Evolutionary conservation across 2,888 invertebrate species (phyloP).

Genomic region (Allygus modestus): DNA sequence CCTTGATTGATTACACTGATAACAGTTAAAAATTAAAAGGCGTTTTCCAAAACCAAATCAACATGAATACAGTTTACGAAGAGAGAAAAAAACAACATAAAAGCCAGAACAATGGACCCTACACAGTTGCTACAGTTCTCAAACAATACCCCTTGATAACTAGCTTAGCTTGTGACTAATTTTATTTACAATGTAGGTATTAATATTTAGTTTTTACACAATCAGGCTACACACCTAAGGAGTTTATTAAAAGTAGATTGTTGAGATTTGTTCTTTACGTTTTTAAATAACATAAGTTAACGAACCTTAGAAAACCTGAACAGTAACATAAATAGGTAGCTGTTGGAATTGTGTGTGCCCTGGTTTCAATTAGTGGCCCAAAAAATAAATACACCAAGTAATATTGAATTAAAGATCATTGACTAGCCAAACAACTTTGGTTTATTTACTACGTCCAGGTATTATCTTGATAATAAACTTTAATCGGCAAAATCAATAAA

Average conservation of each 20-base stretch:
- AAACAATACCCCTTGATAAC: conserved; percentile 29
- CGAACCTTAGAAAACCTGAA: too few relatives aligned
- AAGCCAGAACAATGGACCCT: conserved; percentile 11
- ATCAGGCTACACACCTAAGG: not conserved
- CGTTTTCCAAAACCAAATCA: conserved; percentile 13
- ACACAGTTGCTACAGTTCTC: not conserved
- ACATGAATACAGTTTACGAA: not conserved
- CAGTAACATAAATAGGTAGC: too few relatives aligned
- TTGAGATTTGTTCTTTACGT: too few relatives aligned
- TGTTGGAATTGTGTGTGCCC: not conserved
- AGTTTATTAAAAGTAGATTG: not conserved
- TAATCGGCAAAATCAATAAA: not conserved
- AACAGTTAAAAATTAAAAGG: not conserved
- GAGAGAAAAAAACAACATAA: not conserved
- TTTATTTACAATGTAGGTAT: conserved; percentile 20
- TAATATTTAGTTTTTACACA: not conserved
- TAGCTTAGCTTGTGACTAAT: conserved; percentile 20
- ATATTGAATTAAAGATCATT: conserved; percentile 12
- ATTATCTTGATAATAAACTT: not conserved
- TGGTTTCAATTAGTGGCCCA: not conserved
- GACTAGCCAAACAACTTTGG: conserved; percentile 58
- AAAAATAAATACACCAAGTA: conserved; percentile 12
- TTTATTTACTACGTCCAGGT: not conserved
- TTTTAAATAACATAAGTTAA: too few relatives aligned
- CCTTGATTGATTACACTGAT: not conserved